A percentile compares a stretch with the other conserved stretches of the same genome.
Conservation (phyloP, 2,113 vertebrate genomes). For the Tiliqua scincoides region DNA sequence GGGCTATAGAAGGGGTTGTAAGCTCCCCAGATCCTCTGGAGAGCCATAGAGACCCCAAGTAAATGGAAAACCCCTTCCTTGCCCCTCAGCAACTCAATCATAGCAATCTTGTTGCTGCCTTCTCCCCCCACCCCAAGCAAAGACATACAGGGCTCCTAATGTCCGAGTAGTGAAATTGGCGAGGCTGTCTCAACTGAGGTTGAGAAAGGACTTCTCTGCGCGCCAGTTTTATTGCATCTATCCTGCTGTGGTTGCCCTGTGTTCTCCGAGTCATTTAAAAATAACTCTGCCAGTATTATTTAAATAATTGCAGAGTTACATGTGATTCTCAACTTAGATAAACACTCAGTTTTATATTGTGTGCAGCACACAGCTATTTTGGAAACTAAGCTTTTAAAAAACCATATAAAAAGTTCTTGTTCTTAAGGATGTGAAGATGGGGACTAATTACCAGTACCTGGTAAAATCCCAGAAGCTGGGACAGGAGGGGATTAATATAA, state of each 20-base stretch:
- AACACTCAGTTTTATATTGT: background rate
- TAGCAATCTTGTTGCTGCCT: too few relatives aligned
- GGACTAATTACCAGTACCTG: background rate
- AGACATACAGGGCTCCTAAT: too few relatives aligned
- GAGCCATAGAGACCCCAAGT: too few relatives aligned
- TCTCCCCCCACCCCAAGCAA: too few relatives aligned
- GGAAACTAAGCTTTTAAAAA: background rate
- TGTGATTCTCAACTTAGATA: background rate
- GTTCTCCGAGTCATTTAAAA: background rate
- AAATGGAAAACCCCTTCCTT: too few relatives aligned
- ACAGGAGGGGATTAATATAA: background rate
- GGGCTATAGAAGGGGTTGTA: too few relatives aligned
- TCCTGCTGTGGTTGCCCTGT: background rate
- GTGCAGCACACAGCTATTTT: background rate
- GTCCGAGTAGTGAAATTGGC: slow-evolving; percentile 2
- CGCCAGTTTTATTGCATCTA: background rate
- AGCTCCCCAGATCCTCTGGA: too few relatives aligned
- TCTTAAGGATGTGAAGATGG: background rate
- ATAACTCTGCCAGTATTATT: background rate
- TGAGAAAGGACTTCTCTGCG: background rate
- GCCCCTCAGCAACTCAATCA: too few relatives aligned
- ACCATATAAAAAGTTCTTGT: background rate
- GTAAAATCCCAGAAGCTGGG: background rate
- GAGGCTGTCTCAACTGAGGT: background rate
- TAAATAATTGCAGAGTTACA: background rate